A percentile compares a stretch with the other conserved stretches of the same genome.
Conservation (phyloP, 2,888 invertebrate genomes). For the Parapristionchus giblindavisi region DNA sequence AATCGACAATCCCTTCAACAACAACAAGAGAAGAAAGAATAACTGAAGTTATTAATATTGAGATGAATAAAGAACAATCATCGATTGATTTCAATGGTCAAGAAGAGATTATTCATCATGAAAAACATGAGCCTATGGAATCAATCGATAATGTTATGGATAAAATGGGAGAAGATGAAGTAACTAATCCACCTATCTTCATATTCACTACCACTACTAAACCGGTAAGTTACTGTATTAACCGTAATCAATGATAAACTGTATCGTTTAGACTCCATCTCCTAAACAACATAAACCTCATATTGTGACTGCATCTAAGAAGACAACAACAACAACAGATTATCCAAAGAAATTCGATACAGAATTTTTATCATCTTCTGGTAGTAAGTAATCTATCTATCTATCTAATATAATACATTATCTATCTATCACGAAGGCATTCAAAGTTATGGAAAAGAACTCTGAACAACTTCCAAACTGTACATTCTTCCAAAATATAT, state of each 20-base stretch:
- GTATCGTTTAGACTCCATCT: background rate
- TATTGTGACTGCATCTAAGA: conserved; percentile 31
- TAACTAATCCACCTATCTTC: conserved; percentile 42
- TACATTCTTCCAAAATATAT: background rate
- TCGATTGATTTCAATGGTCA: conserved; percentile 6
- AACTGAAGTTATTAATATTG: background rate
- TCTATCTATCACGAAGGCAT: background rate
- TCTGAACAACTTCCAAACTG: too few relatives aligned
- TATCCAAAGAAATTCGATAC: background rate
- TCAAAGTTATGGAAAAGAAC: too few relatives aligned
- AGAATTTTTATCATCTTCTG: background rate
- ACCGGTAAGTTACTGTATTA: conserved; percentile 15
- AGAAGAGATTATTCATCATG: background rate
- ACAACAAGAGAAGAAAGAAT: conserved; percentile 8
- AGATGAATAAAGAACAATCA: background rate
- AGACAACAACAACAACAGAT: conserved; percentile 2
- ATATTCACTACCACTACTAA: conserved; percentile 53
- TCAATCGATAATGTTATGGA: conserved; percentile 36
- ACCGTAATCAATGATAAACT: background rate
- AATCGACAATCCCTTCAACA: background rate
- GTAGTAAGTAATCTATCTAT: background rate
- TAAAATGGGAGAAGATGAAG: conserved; percentile 38
- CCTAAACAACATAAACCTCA: conserved; percentile 15
- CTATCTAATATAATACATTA: too few relatives aligned
- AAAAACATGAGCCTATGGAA: background rate